phyloP scores from a whole-genome alignment of 2,113 vertebrate species.

The Pedetes capensis region DNA sequence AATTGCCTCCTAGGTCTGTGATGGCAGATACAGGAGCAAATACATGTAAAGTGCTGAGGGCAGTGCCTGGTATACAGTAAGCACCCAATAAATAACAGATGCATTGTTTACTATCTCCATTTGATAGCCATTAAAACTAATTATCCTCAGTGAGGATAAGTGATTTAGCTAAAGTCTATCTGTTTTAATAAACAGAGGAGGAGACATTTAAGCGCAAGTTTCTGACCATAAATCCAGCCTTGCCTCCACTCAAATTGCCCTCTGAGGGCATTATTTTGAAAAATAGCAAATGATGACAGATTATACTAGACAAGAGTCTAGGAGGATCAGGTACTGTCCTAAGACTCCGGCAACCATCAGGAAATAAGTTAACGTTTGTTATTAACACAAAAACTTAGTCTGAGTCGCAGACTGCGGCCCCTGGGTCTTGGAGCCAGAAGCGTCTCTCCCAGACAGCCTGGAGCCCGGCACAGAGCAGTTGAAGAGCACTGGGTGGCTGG shows the following conservation, averaged over 20 bases:
- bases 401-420: neutral
- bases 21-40: neutral
- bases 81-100: neutral
- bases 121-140: slow-evolving; percentile 45
- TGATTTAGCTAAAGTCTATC: slow-evolving; percentile 31
- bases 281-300: slow-evolving; percentile 67
- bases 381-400: slow-evolving; percentile 60
- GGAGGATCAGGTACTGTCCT: slow-evolving; percentile 11
- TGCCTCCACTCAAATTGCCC: slow-evolving; percentile 30
- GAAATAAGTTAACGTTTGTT: slow-evolving; percentile 68
- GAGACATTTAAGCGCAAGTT: slow-evolving; percentile 24
- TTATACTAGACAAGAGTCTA: neutral
- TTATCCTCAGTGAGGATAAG: slow-evolving; percentile 31
- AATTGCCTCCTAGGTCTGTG: neutral
- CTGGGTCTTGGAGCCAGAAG: slow-evolving; percentile 61
- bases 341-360: slow-evolving; percentile 37
- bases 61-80: neutral
- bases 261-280: slow-evolving; percentile 43
- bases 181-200: slow-evolving; percentile 55
- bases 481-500: neutral
- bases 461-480: slow-evolving; percentile 23
- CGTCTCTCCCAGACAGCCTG: slow-evolving; percentile 71
- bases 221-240: slow-evolving; percentile 50
- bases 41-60: neutral
- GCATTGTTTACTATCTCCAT: neutral